A percentile compares a stretch with the other conserved stretches of the same genome.
Evolutionary conservation across 2,888 invertebrate genomes (phyloP).

Genomic region (Onchidella celtica): DNA sequence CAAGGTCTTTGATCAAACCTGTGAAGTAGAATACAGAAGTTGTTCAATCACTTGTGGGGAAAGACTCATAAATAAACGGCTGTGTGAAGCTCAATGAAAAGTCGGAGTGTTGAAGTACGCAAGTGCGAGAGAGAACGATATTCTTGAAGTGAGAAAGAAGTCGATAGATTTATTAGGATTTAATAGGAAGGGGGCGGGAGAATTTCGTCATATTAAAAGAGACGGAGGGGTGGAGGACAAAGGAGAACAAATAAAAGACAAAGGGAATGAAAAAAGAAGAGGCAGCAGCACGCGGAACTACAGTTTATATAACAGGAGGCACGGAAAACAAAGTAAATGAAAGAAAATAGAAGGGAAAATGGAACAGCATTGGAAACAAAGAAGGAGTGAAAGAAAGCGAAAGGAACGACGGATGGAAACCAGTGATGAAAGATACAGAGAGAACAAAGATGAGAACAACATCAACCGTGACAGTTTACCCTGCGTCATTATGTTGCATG

Average conservation of each 20-base stretch:
- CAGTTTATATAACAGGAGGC: no score
- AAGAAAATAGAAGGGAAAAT: not conserved
- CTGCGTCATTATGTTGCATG: no score
- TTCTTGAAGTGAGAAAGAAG: no score
- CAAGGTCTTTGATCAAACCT: slow-evolving; percentile 79
- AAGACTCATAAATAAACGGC: no score
- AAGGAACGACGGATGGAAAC: not conserved
- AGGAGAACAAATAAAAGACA: not conserved
- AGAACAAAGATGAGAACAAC: not conserved
- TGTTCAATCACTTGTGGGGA: no score
- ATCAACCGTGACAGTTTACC: not conserved
- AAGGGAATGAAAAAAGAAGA: not conserved
- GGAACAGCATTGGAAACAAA: not conserved
- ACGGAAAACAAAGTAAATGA: not conserved
- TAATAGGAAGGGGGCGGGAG: no score
- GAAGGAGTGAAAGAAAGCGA: not conserved
- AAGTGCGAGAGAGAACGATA: no score
- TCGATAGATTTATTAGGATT: no score
- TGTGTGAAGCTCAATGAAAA: no score
- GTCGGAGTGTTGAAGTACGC: no score
- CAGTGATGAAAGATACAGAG: not conserved
- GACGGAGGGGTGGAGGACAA: not conserved
- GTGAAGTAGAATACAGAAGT: no score
- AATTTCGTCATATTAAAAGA: no score
- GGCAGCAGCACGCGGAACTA: not conserved